Conservation (phyloP, 2,888 invertebrate genomes). For the Mimas tiliae region DNA sequence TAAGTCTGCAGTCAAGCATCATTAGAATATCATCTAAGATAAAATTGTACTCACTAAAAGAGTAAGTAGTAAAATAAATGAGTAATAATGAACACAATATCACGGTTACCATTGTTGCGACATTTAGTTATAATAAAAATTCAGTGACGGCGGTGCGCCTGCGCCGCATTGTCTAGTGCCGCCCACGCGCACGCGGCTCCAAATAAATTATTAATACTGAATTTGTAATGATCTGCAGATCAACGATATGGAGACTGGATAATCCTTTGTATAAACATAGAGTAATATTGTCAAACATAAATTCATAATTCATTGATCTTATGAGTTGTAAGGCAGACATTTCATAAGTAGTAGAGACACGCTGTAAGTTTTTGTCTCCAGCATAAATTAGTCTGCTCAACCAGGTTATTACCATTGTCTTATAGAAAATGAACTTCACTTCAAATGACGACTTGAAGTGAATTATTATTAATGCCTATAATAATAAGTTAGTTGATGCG, state of each 20-base stretch:
- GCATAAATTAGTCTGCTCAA: too few relatives aligned
- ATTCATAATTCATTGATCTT: too few relatives aligned
- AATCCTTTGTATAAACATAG: conserved; percentile 9
- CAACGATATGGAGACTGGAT: conserved; percentile 40
- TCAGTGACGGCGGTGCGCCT: conserved; percentile 54
- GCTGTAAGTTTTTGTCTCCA: too few relatives aligned
- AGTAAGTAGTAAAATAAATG: conserved; percentile 3
- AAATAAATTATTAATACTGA: conserved; percentile 83
- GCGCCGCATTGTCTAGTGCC: conserved; percentile 70
- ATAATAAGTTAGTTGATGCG: too few relatives aligned
- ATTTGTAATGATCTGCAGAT: conserved; percentile 76
- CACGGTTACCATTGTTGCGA: conserved; percentile 25
- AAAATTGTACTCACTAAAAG: background rate
- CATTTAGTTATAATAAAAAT: conserved; percentile 61
- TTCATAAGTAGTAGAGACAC: too few relatives aligned
- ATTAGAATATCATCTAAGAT: background rate
- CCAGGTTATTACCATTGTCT: too few relatives aligned
- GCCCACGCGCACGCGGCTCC: conserved; percentile 76
- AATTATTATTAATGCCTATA: too few relatives aligned
- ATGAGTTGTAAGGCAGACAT: too few relatives aligned
- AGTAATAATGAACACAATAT: conserved; percentile 23
- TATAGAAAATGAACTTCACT: too few relatives aligned
- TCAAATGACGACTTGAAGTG: too few relatives aligned
- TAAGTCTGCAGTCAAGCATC: too few relatives aligned
- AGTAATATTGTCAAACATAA: background rate